Conservation (phyloP, 2,113 vertebrate genomes). For the Rissa tridactyla region DNA sequence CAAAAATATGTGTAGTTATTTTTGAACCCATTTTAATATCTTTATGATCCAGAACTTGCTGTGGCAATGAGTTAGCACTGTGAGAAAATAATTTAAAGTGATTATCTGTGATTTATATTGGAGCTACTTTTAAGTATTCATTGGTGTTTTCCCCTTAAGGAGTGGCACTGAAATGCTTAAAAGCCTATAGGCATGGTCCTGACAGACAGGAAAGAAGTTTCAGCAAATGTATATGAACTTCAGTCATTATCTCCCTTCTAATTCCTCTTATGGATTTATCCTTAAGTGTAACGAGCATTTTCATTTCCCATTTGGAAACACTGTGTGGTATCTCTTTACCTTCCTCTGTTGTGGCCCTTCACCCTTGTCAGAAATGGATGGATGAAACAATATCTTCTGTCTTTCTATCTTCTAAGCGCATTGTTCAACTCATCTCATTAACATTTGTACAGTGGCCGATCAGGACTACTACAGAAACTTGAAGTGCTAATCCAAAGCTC, state of each 20-base stretch:
- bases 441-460: not conserved
- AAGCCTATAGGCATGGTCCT: not conserved
- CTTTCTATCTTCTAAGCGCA: not conserved
- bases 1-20: not conserved
- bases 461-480: not conserved
- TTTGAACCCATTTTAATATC: not conserved
- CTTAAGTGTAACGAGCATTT: not conserved
- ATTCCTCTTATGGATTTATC: conserved; percentile 4
- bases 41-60: not conserved
- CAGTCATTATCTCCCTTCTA: not conserved
- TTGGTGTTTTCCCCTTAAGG: not conserved
- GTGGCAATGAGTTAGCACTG: not conserved
- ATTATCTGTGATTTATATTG: not conserved
- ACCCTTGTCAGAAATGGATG: not conserved
- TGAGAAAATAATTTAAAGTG: not conserved
- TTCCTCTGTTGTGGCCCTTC: not conserved
- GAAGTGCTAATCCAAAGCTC: not conserved
- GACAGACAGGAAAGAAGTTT: not conserved
- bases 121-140: not conserved
- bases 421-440: not conserved
- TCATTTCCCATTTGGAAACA: not conserved
- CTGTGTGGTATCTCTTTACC: not conserved
- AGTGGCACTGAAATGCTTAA: not conserved
- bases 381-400: not conserved
- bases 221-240: not conserved